These are phyloP conservation scores for Drosophila ezoana DNA, from an alignment of 2,888 invertebrate genomes.

Conservation along the genomic window DNA sequence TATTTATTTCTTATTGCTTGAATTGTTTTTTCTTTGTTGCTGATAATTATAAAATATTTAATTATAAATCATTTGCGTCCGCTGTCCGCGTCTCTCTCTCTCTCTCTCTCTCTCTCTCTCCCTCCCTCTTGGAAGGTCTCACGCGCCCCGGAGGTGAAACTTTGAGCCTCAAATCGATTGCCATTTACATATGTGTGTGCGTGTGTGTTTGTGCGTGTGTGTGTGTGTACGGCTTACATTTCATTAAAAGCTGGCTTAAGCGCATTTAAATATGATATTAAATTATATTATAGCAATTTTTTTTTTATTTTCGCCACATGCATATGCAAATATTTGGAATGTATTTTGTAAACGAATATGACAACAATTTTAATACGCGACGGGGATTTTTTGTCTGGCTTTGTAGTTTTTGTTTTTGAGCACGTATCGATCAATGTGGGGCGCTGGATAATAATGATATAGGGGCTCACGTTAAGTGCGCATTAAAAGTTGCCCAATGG, in stretches of 20 bases:
- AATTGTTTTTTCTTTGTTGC: conserved; percentile 42
- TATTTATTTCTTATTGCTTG: conserved; percentile 39
- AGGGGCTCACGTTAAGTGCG: conserved; percentile 16
- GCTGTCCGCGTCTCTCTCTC: conserved; percentile 11
- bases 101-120: neutral
- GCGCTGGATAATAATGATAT: conserved; percentile 7
- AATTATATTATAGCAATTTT: conserved; percentile 64
- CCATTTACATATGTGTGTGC: conserved; percentile 22
- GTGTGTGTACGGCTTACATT: conserved; percentile 60
- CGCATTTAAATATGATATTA: conserved; percentile 69
- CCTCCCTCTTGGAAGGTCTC: conserved; percentile 63
- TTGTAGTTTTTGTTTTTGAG: conserved; percentile 13
- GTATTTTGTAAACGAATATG: conserved; percentile 57
- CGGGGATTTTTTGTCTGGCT: conserved; percentile 7
- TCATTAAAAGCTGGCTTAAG: conserved; percentile 71
- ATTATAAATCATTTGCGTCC: conserved; percentile 76
- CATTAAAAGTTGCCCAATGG: conserved; percentile 31
- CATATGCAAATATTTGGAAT: conserved; percentile 72
- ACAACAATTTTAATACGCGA: conserved; percentile 45
- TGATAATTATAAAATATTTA: conserved; percentile 76
- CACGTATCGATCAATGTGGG: conserved; percentile 44
- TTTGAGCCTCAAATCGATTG: conserved; percentile 52
- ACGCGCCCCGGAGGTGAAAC: conserved; percentile 75
- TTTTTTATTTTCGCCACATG: conserved; percentile 32
- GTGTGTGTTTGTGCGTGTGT: conserved; percentile 3